Percentiles rank a stretch among this genome's conserved stretches.
phyloP scores from a whole-genome alignment of 2,888 invertebrate genomes.

The Myopa testacea region DNA sequence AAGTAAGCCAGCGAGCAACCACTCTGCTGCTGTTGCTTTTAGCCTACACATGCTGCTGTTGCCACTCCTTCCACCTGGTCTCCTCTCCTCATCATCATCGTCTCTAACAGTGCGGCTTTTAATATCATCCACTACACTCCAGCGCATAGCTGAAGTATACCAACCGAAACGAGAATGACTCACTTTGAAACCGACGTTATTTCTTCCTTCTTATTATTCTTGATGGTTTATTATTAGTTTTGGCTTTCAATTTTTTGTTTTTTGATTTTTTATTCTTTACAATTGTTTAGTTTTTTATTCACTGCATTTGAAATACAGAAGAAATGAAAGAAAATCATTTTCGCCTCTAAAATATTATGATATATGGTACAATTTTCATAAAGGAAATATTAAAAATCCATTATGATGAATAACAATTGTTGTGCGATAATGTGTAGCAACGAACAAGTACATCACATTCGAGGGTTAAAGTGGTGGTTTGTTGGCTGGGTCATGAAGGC shows the following conservation, averaged over 20 bases:
- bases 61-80: slow-evolving; percentile 6
- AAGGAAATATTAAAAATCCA: too few species aligned
- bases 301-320: too few species aligned
- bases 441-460: too few species aligned
- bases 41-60: slow-evolving; percentile 4
- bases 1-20: neutral
- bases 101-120: neutral
- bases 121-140: slow-evolving; percentile 15
- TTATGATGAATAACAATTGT: too few species aligned
- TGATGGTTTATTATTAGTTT: slow-evolving; percentile 16
- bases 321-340: too few species aligned
- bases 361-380: too few species aligned
- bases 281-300: neutral
- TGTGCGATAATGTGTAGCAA: too few species aligned
- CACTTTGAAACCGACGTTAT: slow-evolving; percentile 3
- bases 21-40: neutral
- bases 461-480: neutral
- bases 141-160: slow-evolving; percentile 28
- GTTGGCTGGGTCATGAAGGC: slow-evolving; percentile 3
- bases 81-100: neutral
- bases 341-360: too few species aligned
- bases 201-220: slow-evolving; percentile 5
- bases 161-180: slow-evolving; percentile 30
- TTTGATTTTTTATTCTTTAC: neutral
- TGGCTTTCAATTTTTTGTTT: neutral